Percentiles rank a stretch among this genome's conserved stretches.
Evolutionary conservation across 2,888 invertebrate genomes (phyloP).

Genomic region (Rotaria macrura): DNA sequence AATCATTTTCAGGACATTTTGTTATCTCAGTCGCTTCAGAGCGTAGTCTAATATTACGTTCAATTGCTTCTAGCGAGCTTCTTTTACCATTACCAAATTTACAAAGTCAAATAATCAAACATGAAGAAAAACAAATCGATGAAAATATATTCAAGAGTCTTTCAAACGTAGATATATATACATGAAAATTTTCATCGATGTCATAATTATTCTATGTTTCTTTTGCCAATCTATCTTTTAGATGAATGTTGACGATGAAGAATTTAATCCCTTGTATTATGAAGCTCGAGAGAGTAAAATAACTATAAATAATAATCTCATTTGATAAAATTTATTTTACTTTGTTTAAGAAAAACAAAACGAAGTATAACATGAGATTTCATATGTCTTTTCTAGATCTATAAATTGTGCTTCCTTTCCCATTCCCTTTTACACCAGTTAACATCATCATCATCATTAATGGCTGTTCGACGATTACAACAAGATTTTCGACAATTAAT

Average conservation of each 20-base stretch:
- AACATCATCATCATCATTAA: background rate
- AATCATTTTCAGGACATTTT: background rate
- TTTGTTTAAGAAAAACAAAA: background rate
- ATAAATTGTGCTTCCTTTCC: too few species aligned
- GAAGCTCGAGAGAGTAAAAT: background rate
- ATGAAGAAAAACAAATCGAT: background rate
- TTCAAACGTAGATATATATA: background rate
- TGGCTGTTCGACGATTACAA: slow-evolving; percentile 13
- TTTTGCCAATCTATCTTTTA: background rate
- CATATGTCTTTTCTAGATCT: too few species aligned
- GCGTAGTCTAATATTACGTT: background rate
- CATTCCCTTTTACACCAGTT: too few species aligned
- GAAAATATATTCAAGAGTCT: background rate
- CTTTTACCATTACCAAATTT: background rate
- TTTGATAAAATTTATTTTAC: background rate
- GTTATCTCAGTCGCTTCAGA: background rate
- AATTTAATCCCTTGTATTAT: background rate
- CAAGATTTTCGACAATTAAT: slow-evolving; percentile 11
- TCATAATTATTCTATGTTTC: too few species aligned
- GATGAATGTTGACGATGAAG: background rate
- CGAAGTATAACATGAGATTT: too few species aligned
- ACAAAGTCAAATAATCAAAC: background rate
- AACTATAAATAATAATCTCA: background rate
- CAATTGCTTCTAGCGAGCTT: background rate
- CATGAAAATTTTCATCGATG: too few species aligned